phyloP scores from a whole-genome alignment of 2,888 invertebrate genomes.

The Ephialtes manifestator region DNA sequence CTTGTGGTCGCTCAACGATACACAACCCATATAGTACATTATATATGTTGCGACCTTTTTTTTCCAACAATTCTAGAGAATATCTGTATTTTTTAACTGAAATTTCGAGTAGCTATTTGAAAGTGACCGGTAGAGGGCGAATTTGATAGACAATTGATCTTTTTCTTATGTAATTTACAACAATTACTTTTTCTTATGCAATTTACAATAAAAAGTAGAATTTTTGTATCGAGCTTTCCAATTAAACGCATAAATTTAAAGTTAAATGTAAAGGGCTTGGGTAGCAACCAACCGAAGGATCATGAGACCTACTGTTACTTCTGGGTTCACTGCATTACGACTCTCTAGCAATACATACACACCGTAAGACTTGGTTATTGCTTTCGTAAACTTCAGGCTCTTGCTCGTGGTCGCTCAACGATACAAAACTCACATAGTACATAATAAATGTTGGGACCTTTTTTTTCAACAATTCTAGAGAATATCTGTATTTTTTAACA shows the following conservation, averaged over 20 bases:
- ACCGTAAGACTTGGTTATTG: slow-evolving; percentile 31
- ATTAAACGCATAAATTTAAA: too few species aligned
- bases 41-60: not conserved
- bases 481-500: not conserved
- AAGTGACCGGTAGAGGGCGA: too few species aligned
- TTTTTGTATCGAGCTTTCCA: too few species aligned
- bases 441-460: not conserved
- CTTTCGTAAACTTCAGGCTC: slow-evolving; percentile 17
- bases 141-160: too few species aligned
- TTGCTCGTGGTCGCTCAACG: slow-evolving; percentile 25
- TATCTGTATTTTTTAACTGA: not conserved
- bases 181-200: too few species aligned
- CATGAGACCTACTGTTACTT: slow-evolving; percentile 15
- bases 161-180: too few species aligned
- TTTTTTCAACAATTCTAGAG: not conserved
- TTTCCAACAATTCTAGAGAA: not conserved
- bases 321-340: slow-evolving; percentile 25
- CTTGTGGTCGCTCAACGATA: slow-evolving; percentile 22
- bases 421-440: not conserved
- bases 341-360: slow-evolving; percentile 15
- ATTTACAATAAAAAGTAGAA: too few species aligned
- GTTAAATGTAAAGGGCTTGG: too few species aligned
- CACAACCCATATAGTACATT: not conserved
- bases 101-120: too few species aligned
- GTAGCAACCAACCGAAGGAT: too few species aligned